A percentile compares a stretch with the other conserved stretches of the same genome.
Conservation (phyloP, 2,888 invertebrate species). For the Alloscopus bannaensis region DNA sequence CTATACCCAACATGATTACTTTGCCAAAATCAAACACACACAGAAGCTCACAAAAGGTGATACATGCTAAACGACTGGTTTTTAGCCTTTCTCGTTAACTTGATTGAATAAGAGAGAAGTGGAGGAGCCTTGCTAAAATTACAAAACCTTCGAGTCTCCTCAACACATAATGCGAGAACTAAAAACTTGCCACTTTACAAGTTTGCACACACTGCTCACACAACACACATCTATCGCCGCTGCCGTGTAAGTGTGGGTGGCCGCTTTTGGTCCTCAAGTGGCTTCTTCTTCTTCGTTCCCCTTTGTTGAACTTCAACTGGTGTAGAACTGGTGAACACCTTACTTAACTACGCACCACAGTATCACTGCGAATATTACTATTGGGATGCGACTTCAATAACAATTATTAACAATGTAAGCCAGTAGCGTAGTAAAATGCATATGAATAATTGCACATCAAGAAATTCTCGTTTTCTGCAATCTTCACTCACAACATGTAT, state of each 20-base stretch:
- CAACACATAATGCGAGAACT: no score
- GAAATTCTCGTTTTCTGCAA: no score
- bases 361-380: not conserved
- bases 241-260: conserved; percentile 43
- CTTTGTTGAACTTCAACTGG: conserved; percentile 32
- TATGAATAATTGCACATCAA: not conserved
- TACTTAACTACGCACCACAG: conserved; percentile 12
- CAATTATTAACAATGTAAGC: conserved; percentile 5
- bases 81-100: conserved; percentile 20
- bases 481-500: no score
- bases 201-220: no score
- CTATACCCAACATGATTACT: no score
- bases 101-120: no score
- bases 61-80: conserved; percentile 27
- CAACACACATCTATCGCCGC: no score
- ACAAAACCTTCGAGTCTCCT: conserved; percentile 37
- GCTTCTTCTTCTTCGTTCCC: conserved; percentile 21
- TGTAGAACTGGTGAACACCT: not conserved
- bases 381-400: conserved; percentile 28
- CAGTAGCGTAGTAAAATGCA: conserved; percentile 13
- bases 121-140: conserved; percentile 1
- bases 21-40: not conserved
- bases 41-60: not conserved
- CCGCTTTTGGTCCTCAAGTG: conserved; percentile 14
- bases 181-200: not conserved